Percentiles rank a stretch among this genome's conserved stretches.
phyloP scores from a whole-genome alignment of 2,888 invertebrate genomes.

The Microchrysa polita region DNA sequence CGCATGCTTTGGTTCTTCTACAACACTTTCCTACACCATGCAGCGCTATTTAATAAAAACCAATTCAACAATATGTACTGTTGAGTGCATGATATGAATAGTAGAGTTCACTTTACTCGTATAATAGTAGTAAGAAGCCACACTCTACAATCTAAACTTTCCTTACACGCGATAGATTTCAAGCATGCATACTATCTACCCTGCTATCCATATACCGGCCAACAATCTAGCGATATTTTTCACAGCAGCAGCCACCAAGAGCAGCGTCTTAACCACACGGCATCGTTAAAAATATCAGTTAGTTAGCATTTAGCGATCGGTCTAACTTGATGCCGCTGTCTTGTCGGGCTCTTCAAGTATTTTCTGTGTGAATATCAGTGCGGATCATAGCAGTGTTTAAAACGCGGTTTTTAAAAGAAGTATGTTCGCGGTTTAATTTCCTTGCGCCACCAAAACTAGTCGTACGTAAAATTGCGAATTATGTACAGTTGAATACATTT shows the following conservation, averaged over 20 bases:
- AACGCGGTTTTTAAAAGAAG: not conserved
- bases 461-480: no score
- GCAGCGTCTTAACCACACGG: not conserved
- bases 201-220: not conserved
- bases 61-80: no score
- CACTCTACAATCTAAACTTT: not conserved
- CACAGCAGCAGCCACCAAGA: not conserved
- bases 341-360: not conserved
- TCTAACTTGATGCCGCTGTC: conserved; percentile 17
- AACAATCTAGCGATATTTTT: conserved; percentile 10
- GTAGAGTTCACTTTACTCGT: not conserved
- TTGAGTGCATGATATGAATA: no score
- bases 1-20: no score
- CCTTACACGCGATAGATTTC: conserved; percentile 10
- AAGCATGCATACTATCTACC: not conserved
- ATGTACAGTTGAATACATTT: no score
- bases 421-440: no score
- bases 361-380: not conserved
- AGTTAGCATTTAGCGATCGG: conserved; percentile 22
- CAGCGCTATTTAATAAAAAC: no score
- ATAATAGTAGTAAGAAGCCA: conserved; percentile 5
- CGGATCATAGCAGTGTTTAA: conserved; percentile 7
- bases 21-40: no score
- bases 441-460: no score
- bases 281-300: conserved; percentile 31